A percentile compares a stretch with the other conserved stretches of the same genome.
These are phyloP conservation scores for Silurus aristotelis DNA, from an alignment of 2,797 vertebrate species.

Conservation along the genomic window DNA sequence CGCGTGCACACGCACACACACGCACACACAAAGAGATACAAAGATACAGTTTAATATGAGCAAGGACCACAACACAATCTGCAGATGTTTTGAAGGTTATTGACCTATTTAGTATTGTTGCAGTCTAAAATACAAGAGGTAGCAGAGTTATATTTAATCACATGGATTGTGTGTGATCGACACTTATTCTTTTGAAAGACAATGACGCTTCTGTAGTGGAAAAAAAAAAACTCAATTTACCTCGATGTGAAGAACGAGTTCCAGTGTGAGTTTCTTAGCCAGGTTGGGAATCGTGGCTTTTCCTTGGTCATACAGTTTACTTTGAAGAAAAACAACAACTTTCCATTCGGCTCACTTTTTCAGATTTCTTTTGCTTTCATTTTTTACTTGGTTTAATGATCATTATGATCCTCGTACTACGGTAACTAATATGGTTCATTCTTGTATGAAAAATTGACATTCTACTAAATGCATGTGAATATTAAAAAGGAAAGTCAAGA, in stretches of 20 bases:
- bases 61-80: not conserved
- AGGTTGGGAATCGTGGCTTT: conserved; percentile 80
- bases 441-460: not conserved
- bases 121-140: too few relatives aligned
- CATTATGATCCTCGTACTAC: not conserved
- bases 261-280: conserved; percentile 82
- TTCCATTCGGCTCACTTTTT: not conserved
- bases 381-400: not conserved
- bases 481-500: not conserved
- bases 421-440: not conserved
- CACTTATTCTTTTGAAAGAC: too few relatives aligned
- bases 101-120: too few relatives aligned
- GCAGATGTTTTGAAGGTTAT: not conserved
- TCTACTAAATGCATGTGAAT: not conserved
- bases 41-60: not conserved
- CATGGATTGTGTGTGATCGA: too few relatives aligned
- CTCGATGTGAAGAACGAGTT: conserved; percentile 84
- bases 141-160: too few relatives aligned
- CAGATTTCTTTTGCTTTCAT: not conserved
- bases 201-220: too few relatives aligned
- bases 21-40: not conserved
- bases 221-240: conserved; percentile 61
- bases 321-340: conserved; percentile 52
- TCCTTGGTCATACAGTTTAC: conserved; percentile 73
- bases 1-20: not conserved